A percentile compares a stretch with the other conserved stretches of the same genome.
These are phyloP conservation scores for Cyanoderma ruficeps DNA, from an alignment of 2,113 vertebrate genomes.

Conservation along the genomic window DNA sequence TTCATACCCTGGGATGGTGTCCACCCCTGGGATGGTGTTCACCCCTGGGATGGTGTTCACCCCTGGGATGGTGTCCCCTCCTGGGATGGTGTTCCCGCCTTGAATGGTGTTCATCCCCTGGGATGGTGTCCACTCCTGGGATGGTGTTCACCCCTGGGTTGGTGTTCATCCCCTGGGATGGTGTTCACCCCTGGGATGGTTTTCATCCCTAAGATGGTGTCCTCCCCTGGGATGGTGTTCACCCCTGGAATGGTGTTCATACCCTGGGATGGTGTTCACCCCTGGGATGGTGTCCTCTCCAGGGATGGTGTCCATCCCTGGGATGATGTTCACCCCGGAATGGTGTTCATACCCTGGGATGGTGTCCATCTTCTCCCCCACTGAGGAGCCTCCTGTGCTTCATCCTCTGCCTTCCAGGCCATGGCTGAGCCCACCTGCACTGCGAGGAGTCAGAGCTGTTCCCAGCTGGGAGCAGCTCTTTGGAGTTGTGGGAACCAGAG, in stretches of 20 bases:
- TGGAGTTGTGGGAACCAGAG: not conserved
- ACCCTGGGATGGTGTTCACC: too few species aligned
- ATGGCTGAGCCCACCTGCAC: not conserved
- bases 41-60: too few species aligned
- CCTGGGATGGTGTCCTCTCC: accelerated
- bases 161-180: too few species aligned
- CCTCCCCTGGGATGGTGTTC: not conserved
- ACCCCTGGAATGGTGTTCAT: not conserved
- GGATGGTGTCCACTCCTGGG: too few species aligned
- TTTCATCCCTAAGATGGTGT: too few species aligned
- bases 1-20: too few species aligned
- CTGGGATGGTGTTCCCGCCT: too few species aligned
- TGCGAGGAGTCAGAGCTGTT: accelerated
- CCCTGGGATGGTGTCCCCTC: too few species aligned
- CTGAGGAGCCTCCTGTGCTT: not conserved
- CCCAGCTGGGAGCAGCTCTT: not conserved
- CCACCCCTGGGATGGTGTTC: too few species aligned
- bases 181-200: too few species aligned
- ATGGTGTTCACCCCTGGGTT: too few species aligned
- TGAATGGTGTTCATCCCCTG: too few species aligned
- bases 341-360: accelerated
- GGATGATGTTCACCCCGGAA: not conserved
- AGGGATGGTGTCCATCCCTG: not conserved
- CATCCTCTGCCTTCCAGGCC: not conserved
- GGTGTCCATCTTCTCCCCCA: not conserved